phyloP scores from a whole-genome alignment of 2,797 vertebrate genomes.

The Aplochiton taeniatus region DNA sequence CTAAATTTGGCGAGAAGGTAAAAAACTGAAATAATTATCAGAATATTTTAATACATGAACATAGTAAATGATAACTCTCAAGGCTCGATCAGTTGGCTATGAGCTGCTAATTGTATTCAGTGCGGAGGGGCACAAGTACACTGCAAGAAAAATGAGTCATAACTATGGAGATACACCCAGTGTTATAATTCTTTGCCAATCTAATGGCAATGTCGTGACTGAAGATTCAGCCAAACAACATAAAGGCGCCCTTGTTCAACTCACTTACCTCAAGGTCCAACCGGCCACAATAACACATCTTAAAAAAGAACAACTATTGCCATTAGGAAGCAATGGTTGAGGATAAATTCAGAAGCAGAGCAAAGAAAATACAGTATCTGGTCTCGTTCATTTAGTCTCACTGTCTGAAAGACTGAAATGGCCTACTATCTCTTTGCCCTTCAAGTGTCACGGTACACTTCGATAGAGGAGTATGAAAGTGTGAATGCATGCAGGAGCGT shows the following conservation, averaged over 20 bases:
- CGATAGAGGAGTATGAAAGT: too few species aligned
- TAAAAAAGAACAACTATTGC: background rate
- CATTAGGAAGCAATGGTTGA: background rate
- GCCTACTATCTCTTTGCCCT: too few species aligned
- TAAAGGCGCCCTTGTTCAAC: conserved; percentile 50
- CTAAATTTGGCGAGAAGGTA: too few species aligned
- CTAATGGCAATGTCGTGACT: conserved; percentile 50
- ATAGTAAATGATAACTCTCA: too few species aligned
- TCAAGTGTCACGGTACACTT: too few species aligned
- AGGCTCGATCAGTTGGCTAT: background rate
- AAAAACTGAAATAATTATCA: too few species aligned
- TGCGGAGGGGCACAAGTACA: background rate
- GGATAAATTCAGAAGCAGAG: background rate
- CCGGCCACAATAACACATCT: conserved; percentile 10
- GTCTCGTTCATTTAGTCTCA: too few species aligned
- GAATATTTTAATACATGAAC: too few species aligned
- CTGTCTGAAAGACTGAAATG: too few species aligned
- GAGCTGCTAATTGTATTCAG: background rate
- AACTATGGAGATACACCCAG: too few species aligned
- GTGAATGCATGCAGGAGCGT: too few species aligned
- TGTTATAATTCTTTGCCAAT: conserved; percentile 49
- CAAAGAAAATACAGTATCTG: background rate
- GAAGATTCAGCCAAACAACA: conserved; percentile 39
- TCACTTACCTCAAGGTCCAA: background rate
- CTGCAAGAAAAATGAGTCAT: background rate